Base-by-base conservation (phyloP, 2,113 vertebrate genomes). In the Manacus vitellinus region DNA sequence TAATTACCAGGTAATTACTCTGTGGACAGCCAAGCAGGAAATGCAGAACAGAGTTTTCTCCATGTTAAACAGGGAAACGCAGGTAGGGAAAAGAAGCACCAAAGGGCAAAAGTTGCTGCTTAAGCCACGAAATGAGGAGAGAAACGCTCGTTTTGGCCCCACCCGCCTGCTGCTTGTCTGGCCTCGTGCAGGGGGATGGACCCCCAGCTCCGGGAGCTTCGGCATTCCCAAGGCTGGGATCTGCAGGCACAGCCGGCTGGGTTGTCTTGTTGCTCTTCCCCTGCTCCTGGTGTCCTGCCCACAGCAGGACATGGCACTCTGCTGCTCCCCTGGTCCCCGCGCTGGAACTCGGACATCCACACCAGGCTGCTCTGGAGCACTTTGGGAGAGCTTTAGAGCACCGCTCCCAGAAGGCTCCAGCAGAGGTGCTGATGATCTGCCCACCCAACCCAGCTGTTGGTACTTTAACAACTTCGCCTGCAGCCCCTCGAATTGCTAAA, bases 1-100 rank as follows among this genome's bases (percentile, higher is more conserved):
- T 89, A 93, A 96, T 63, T 79, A 54, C 31, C 56, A 49, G 77
- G 47, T 72, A 88, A 93, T 89, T 91, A 15, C 70, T 89, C 54
- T 41, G 8, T 10, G 87, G 92, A 88, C 88, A 88, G 63, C 58
- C 58, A 68, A 72, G 66, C 37, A 46, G 68, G 31, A 62, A 93
- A 58, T 52, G 63, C 28, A 78, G 66, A 71, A 11, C 7, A 61
- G 49, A 5, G 13, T 72, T 82, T 91, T 51, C 62, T 88, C 78
- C 30, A 5, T 9, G 25, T 49, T 76, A 88, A 78, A 72, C 19
- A 41, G n/a, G 47, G 44, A 95, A 74, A 75, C 47, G 63, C 23
- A 15, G 28, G 6, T 0, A 41, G 25, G 59, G 31, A 80, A 72
- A 6, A 25, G 35, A 59, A 84, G 27, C 19, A 63, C 10, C 6